Conservation (phyloP, 1,140 invertebrate species). For the Penaeus chinensis region DNA sequence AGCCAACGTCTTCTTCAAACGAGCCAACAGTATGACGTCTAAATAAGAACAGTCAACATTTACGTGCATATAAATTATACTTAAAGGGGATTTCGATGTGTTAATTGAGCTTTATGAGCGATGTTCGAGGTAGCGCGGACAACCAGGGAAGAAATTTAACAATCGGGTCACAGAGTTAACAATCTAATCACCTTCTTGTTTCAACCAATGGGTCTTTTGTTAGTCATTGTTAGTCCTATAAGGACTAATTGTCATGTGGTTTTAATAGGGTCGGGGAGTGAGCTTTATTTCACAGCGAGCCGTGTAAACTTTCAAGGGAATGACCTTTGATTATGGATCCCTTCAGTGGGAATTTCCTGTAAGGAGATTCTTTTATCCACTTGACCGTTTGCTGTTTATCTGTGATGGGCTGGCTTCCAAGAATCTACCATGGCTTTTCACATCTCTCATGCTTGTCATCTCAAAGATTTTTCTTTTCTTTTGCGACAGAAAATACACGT, state of each 20-base stretch:
- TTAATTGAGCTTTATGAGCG: slow-evolving; percentile 36
- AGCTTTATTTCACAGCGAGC: neutral
- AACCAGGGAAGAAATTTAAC: neutral
- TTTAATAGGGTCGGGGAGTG: slow-evolving; percentile 16
- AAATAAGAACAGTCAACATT: slow-evolving; percentile 26
- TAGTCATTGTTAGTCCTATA: slow-evolving; percentile 31
- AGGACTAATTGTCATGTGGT: slow-evolving; percentile 10
- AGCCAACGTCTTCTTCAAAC: neutral
- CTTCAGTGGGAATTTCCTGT: no score
- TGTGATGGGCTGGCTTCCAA: no score
- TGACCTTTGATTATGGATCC: no score
- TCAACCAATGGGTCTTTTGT: slow-evolving; percentile 6
- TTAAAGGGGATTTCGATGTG: slow-evolving; percentile 25
- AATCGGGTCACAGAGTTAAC: slow-evolving; percentile 25
- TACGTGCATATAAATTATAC: slow-evolving; percentile 39
- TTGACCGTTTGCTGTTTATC: no score
- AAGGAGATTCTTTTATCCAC: no score
- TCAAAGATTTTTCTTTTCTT: no score
- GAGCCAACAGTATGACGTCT: slow-evolving; percentile 25
- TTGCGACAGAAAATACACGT: no score
- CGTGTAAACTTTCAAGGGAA: neutral
- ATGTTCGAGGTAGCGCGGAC: neutral
- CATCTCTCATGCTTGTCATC: no score
- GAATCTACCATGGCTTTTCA: no score
- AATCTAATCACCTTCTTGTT: slow-evolving; percentile 33